Evolutionary conservation across 2,113 vertebrate genomes (phyloP).

Genomic region (Lamprotornis superbus): DNA sequence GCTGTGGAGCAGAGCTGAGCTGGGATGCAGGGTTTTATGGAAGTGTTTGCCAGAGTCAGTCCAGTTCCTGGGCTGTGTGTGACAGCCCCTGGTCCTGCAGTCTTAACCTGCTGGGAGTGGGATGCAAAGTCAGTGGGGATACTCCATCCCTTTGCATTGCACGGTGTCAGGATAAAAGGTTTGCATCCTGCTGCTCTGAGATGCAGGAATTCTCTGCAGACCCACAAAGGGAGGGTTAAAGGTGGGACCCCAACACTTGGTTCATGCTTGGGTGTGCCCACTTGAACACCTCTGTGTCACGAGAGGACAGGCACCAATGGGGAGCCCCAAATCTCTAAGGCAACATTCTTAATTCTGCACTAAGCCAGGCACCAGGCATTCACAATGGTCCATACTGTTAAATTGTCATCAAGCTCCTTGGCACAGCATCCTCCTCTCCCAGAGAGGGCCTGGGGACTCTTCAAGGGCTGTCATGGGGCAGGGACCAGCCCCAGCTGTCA

Average conservation of each 20-base stretch:
- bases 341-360: background rate
- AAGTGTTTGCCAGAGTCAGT: background rate
- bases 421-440: background rate
- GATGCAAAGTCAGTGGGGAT: background rate
- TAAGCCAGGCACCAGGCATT: background rate
- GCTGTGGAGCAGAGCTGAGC: background rate
- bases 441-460: background rate
- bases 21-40: background rate
- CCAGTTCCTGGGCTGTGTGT: background rate
- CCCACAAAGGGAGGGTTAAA: background rate
- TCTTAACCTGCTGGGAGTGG: background rate
- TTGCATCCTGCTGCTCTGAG: background rate
- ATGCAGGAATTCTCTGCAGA: background rate
- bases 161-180: background rate
- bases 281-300: background rate
- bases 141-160: background rate
- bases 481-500: background rate
- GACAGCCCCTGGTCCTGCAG: background rate
- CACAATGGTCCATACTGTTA: background rate
- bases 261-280: background rate
- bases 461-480: background rate
- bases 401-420: background rate
- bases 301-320: background rate
- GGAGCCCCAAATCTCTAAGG: background rate
- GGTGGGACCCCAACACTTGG: background rate